These are phyloP conservation scores for Stegana nigrithorax DNA, from an alignment of 2,888 invertebrate species.

Conservation along the genomic window DNA sequence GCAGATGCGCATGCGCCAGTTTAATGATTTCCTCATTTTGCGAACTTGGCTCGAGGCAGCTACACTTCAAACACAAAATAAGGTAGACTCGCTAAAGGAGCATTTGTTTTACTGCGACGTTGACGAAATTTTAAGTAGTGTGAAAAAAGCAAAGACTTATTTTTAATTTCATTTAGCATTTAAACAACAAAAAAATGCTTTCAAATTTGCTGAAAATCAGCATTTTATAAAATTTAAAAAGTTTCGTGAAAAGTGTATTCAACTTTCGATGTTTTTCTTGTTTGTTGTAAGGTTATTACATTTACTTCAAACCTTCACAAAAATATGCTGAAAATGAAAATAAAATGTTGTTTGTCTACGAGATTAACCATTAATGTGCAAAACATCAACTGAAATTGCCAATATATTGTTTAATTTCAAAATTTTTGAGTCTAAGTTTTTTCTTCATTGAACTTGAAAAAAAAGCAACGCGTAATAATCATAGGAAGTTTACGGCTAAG, in stretches of 20 bases:
- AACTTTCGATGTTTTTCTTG: neutral
- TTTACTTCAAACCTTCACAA: too few species aligned
- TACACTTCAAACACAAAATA: constrained; percentile 42
- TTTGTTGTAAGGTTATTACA: too few species aligned
- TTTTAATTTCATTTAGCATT: neutral
- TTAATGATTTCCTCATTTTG: constrained; percentile 49
- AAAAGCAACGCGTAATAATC: neutral
- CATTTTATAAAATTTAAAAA: neutral
- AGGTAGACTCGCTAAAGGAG: constrained; percentile 33
- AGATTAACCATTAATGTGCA: too few species aligned
- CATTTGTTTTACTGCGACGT: constrained; percentile 21
- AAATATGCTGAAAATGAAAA: too few species aligned
- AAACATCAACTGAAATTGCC: neutral
- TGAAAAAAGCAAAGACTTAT: too few species aligned
- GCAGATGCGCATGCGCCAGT: constrained; percentile 42
- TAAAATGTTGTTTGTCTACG: too few species aligned
- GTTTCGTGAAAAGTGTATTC: neutral
- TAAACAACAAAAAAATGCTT: neutral
- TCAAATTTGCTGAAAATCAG: neutral
- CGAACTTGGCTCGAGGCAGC: constrained; percentile 20
- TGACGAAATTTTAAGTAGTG: constrained; percentile 33
- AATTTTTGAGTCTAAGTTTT: constrained; percentile 1
- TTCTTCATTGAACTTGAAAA: constrained; percentile 29
- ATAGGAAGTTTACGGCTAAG: too few species aligned
- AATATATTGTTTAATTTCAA: neutral